A percentile compares a stretch with the other conserved stretches of the same genome.
phyloP scores from a whole-genome alignment of 1,140 invertebrate genomes.

The Anastatus disparis region DNA sequence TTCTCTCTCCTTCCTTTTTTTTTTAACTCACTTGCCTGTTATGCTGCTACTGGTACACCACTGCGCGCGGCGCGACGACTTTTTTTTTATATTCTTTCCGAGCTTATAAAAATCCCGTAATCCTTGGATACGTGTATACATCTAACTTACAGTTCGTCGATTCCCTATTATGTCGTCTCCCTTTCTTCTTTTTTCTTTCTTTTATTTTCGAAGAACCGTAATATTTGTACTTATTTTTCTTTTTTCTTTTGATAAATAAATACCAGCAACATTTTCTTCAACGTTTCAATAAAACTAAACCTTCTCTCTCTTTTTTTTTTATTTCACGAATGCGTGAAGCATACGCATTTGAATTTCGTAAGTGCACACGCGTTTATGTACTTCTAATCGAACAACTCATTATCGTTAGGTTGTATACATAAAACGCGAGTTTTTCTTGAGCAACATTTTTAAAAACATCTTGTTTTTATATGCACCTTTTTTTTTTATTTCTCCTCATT shows the following conservation, averaged over 20 bases:
- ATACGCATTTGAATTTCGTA: not conserved
- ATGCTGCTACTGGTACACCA: not conserved
- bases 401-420: no score
- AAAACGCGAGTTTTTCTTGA: no score
- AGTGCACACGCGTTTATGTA: not conserved
- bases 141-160: no score
- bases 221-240: not conserved
- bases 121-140: slow-evolving; percentile 2
- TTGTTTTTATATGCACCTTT: no score
- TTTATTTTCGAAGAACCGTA: not conserved
- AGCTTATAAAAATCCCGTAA: slow-evolving; percentile 1
- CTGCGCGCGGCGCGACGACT: not conserved
- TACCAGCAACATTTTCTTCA: no score
- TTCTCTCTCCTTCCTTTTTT: not conserved
- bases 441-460: no score
- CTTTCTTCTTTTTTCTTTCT: not conserved
- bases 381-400: not conserved
- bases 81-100: not conserved
- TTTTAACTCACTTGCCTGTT: not conserved
- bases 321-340: not conserved
- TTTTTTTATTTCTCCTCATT: no score
- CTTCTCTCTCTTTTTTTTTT: no score
- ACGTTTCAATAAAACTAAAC: no score
- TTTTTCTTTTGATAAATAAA: not conserved
- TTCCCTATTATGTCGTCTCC: not conserved